Percentiles rank a stretch among this genome's conserved stretches.
These are phyloP conservation scores for Baryphthengus martii DNA, from an alignment of 2,113 vertebrate species.

Conservation along the genomic window DNA sequence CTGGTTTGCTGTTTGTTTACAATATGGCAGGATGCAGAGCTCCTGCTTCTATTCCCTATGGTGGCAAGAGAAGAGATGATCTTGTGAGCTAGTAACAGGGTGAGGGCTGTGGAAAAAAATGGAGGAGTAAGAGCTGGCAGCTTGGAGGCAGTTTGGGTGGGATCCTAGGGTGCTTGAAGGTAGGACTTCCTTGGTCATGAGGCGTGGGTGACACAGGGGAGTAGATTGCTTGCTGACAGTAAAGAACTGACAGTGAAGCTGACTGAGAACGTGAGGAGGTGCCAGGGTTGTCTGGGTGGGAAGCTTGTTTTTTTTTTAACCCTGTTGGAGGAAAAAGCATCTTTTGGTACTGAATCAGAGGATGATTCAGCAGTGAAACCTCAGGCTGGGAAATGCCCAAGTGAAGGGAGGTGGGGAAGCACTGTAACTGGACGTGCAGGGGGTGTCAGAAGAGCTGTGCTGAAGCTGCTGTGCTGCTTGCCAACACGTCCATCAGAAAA, in stretches of 20 bases:
- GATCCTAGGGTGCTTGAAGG: background rate
- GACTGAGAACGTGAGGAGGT: background rate
- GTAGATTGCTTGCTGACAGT: background rate
- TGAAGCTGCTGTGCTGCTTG: background rate
- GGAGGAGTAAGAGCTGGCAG: background rate
- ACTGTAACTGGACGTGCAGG: background rate
- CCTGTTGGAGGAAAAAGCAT: background rate
- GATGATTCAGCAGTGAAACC: conserved; percentile 4
- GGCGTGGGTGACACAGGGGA: background rate
- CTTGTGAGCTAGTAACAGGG: background rate
- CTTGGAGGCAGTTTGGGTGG: background rate
- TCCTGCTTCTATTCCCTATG: background rate
- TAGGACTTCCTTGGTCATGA: background rate
- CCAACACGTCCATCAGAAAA: background rate
- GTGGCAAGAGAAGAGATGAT: background rate
- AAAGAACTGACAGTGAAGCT: background rate
- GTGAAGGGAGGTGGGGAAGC: background rate
- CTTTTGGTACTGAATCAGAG: background rate
- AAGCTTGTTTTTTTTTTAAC: background rate
- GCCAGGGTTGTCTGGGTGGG: background rate
- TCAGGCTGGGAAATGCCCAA: background rate
- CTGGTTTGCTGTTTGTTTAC: background rate
- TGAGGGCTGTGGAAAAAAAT: background rate
- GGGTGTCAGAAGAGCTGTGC: background rate
- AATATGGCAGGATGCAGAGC: fast-evolving